phyloP scores from a whole-genome alignment of 2,797 vertebrate species.

The Chrosomus eos region DNA sequence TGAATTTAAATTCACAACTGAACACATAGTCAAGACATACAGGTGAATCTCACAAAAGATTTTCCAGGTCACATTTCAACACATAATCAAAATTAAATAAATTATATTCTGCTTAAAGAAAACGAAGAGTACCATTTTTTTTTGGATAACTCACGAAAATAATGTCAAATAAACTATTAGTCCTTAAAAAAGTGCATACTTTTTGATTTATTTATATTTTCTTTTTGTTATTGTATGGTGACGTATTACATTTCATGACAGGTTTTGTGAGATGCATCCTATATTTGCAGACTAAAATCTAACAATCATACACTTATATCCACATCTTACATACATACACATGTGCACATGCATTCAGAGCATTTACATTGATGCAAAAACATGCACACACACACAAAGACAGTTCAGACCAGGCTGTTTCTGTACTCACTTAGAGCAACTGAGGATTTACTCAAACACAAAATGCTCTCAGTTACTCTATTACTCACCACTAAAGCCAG shows the following conservation, averaged over 20 bases:
- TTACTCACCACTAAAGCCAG: slow-evolving; percentile 91
- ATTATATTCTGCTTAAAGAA: background rate
- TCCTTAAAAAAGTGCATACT: background rate
- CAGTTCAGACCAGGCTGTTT: background rate
- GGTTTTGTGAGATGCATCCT: slow-evolving; percentile 6
- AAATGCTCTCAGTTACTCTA: slow-evolving; percentile 10
- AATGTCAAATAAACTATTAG: background rate
- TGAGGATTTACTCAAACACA: background rate
- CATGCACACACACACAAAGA: slow-evolving; percentile 31
- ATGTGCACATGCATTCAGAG: slow-evolving; percentile 18
- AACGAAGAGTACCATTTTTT: no score
- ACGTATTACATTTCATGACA: no score
- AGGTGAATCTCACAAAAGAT: background rate
- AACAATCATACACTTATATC: background rate
- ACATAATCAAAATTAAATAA: background rate
- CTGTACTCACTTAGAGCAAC: background rate
- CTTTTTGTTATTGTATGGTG: no score
- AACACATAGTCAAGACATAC: background rate
- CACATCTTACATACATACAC: background rate
- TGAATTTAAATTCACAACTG: background rate
- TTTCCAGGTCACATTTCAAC: background rate
- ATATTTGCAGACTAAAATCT: background rate
- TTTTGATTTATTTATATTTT: no score
- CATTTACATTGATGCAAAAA: slow-evolving; percentile 7
- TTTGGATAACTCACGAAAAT: background rate